Percentiles rank a stretch among this genome's conserved stretches.
Evolutionary conservation across 2,113 vertebrate genomes (phyloP).

Genomic region (Stictonetta naevosa): DNA sequence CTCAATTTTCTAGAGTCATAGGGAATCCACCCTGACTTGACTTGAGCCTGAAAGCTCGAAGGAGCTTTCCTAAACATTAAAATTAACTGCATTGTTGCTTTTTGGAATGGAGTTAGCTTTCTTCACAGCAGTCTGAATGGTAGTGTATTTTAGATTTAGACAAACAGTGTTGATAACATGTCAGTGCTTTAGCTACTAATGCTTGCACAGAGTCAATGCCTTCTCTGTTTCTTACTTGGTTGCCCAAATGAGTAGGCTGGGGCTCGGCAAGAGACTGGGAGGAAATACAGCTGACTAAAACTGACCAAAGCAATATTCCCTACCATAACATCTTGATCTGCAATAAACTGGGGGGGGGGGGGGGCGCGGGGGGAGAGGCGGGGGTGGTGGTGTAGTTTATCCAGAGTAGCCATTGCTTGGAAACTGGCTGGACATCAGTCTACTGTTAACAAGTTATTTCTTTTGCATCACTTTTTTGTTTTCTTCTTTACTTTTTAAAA

Average conservation of each 20-base stretch:
- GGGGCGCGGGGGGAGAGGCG: too few relatives aligned
- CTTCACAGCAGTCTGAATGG: fast-evolving
- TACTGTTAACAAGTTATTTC: not conserved
- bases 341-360: not conserved
- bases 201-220: not conserved
- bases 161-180: not conserved
- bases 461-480: not conserved
- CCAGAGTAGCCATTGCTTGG: not conserved
- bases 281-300: not conserved
- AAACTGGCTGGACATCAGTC: not conserved
- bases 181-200: not conserved
- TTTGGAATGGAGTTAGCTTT: not conserved
- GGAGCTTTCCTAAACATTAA: not conserved
- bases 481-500: not conserved
- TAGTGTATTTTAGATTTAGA: not conserved
- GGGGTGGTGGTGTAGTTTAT: not conserved
- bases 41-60: not conserved
- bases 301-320: not conserved
- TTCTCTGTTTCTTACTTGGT: not conserved
- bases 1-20: not conserved
- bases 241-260: not conserved
- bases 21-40: not conserved
- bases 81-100: not conserved
- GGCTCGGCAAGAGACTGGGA: not conserved
- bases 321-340: not conserved